Base-by-base conservation (phyloP, 2,888 invertebrate genomes). In the Drosophila buzzatii region DNA sequence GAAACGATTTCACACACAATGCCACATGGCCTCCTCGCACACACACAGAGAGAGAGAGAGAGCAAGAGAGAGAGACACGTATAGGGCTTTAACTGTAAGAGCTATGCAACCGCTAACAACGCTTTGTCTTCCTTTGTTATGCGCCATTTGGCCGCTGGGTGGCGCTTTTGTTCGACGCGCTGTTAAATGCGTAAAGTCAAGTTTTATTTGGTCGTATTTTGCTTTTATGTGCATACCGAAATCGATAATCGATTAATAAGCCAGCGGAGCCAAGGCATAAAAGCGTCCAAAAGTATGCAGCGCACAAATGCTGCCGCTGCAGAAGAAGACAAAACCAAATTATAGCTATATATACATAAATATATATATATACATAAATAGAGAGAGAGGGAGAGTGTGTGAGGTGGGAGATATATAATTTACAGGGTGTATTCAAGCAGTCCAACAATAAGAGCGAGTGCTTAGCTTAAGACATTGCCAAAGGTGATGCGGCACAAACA, bases 101-200 rank as follows among this genome's bases (percentile, higher is more conserved):
- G 64, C 76, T 57, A 73, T 70, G 79, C 61, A 81, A 81, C 81
- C 85, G 85, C 78, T 58, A 65, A 72, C 69, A 76, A 65, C 20
- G 80, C 60, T 33, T 59, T 58, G 53, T 47, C 74, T 65, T 73
- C 67, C 35, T 53, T 73, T 70, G 61, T 73, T 70, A 39, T 52
- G 66, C 66, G 56, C 33, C 73, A 73, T 73, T 70, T 70, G 64
- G 47, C 49, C 66, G 51, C 51, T 62, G 62, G 47, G 55, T 65
- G 39, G 33, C 52, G 60, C 82, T 68, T 79, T 80, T 85, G 79
- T 85, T 23, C 59, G 56, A 47, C 37, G 47, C 41, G 42, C 45
- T 47, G 39, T 65, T 70, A 39, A 73, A 56, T 64, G 41, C 66
- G 65, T 41, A 33, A 70, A 70, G 73, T 55, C 37, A 33, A 58